phyloP scores from a whole-genome alignment of 2,888 invertebrate genomes.

The Auanema freiburgensis region DNA sequence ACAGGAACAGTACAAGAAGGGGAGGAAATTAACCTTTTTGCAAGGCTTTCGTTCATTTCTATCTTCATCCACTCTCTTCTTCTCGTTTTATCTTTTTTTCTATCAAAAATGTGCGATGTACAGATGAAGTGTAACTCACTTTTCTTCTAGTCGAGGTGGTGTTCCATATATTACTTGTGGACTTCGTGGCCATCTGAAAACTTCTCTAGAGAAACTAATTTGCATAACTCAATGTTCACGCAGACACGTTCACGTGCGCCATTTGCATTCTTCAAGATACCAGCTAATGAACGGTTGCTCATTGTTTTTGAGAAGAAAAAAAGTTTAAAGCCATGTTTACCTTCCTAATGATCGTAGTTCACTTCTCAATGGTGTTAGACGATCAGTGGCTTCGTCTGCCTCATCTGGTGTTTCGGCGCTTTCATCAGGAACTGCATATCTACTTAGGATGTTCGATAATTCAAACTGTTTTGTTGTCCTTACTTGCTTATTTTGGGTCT shows the following conservation, averaged over 20 bases:
- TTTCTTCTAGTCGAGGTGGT: slow-evolving; percentile 16
- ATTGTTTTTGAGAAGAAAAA: neutral
- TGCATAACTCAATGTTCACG: neutral
- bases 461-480: neutral
- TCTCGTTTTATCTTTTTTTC: too few species aligned
- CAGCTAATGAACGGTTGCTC: neutral
- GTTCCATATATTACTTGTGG: slow-evolving; percentile 13
- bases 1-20: neutral
- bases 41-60: too few species aligned
- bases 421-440: slow-evolving; percentile 33
- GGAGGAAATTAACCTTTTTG: neutral
- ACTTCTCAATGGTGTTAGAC: slow-evolving; percentile 48
- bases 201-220: neutral
- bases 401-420: slow-evolving; percentile 47
- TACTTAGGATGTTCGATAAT: neutral
- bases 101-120: neutral
- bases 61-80: neutral
- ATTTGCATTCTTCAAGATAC: too few species aligned
- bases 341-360: slow-evolving; percentile 30
- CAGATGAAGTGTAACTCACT: neutral
- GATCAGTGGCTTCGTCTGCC: slow-evolving; percentile 54
- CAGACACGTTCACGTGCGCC: too few species aligned
- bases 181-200: slow-evolving; percentile 25
- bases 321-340: slow-evolving; percentile 3
- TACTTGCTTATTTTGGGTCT: slow-evolving; percentile 59